Percentiles rank a stretch among this genome's conserved stretches.
Conservation (phyloP, 2,797 vertebrate genomes). For the Tauraco hartlaubi region DNA sequence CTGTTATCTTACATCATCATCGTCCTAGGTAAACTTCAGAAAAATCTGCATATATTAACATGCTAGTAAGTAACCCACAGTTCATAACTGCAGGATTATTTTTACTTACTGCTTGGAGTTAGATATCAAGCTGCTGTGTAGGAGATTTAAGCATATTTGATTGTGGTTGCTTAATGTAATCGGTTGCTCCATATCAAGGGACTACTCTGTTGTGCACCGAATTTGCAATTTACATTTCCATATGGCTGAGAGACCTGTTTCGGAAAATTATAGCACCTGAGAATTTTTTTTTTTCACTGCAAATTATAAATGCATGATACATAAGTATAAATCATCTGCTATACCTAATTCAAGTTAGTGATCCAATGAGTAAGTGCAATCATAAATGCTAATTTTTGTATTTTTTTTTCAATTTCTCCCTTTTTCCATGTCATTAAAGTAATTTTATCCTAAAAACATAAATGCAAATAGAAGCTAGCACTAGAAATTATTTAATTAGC, state of each 20-base stretch:
- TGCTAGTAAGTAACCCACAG: not conserved
- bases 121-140: not conserved
- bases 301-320: not conserved
- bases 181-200: not conserved
- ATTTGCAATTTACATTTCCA: conserved; percentile 38
- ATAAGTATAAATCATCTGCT: not conserved
- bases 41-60: not conserved
- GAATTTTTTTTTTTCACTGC: not conserved
- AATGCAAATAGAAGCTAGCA: not conserved
- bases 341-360: not conserved
- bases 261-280: not conserved
- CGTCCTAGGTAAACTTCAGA: not conserved
- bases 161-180: not conserved
- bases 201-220: not conserved
- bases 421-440: not conserved
- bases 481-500: not conserved
- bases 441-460: not conserved
- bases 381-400: not conserved
- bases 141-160: conserved; percentile 9
- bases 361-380: not conserved
- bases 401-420: not conserved
- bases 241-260: not conserved
- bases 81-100: not conserved
- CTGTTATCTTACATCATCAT: not conserved
- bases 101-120: not conserved